phyloP scores from a whole-genome alignment of 2,797 vertebrate species.

The Erethizon dorsatum region DNA sequence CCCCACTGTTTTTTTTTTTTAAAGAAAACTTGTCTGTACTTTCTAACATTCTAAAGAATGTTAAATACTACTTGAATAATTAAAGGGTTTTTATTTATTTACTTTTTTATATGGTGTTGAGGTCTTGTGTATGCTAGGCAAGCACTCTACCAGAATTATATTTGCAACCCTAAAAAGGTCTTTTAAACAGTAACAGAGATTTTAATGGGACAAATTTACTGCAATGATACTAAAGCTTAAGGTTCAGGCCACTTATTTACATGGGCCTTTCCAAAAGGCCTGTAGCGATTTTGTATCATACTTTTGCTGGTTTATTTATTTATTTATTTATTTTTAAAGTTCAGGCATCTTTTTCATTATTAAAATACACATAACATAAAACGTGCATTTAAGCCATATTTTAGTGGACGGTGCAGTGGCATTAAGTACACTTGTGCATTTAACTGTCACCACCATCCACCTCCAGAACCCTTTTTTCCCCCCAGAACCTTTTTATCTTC shows the following conservation, averaged over 20 bases:
- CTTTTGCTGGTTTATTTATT: not conserved
- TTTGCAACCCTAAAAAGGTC: not conserved
- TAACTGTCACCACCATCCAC: not conserved
- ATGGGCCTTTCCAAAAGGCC: not conserved
- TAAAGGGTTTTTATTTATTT: not conserved
- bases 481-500: not conserved
- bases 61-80: not conserved
- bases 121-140: not conserved
- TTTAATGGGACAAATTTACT: conserved; percentile 43
- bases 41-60: conserved; percentile 23
- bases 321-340: not conserved
- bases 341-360: not conserved
- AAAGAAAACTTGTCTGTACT: not conserved
- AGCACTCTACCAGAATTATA: not conserved
- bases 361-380: not conserved
- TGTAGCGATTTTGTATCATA: not conserved
- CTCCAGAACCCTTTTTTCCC: not conserved
- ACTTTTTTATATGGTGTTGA: not conserved
- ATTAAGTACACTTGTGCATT: not conserved
- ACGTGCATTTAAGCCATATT: not conserved
- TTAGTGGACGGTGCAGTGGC: not conserved
- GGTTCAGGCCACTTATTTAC: not conserved
- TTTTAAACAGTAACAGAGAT: conserved; percentile 41
- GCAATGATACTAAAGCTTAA: not conserved
- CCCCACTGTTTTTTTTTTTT: no score